These are phyloP conservation scores for Liposcelis brunnea DNA, from an alignment of 2,888 invertebrate genomes.

Conservation along the genomic window DNA sequence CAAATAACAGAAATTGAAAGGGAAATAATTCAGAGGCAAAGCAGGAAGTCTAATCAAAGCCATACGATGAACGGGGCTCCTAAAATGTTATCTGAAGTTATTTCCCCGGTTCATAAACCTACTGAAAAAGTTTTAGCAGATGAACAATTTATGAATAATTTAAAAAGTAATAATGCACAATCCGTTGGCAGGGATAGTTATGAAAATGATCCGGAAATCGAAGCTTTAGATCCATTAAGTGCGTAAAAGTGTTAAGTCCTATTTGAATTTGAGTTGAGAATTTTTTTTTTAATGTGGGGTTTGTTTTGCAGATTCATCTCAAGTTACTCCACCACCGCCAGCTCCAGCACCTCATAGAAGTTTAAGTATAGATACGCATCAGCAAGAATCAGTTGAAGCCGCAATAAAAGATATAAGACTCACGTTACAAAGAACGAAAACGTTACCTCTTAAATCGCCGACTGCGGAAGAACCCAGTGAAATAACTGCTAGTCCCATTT, in stretches of 20 bases:
- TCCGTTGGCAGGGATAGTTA: not conserved
- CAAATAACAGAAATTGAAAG: constrained; percentile 57
- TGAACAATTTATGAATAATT: too few species aligned
- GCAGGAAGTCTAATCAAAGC: constrained; percentile 12
- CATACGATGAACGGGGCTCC: constrained; percentile 5
- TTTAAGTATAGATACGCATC: constrained; percentile 21
- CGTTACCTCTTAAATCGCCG: constrained; percentile 36
- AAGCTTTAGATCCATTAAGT: constrained; percentile 58
- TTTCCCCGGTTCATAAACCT: too few species aligned
- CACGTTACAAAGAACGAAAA: constrained; percentile 54
- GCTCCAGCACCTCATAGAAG: constrained; percentile 56
- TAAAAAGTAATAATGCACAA: too few species aligned
- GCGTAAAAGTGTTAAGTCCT: constrained; percentile 18
- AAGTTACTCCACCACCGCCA: constrained; percentile 44
- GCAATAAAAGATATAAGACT: constrained; percentile 71
- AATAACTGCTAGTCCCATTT: constrained; percentile 42
- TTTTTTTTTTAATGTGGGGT: constrained; percentile 19
- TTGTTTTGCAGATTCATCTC: constrained; percentile 26
- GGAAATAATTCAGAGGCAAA: constrained; percentile 44
- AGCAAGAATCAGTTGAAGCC: constrained; percentile 32
- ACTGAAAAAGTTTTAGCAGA: too few species aligned
- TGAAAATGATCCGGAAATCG: constrained; percentile 34
- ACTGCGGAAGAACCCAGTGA: constrained; percentile 29
- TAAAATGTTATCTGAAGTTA: not conserved
- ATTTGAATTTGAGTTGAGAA: not conserved